Base-by-base conservation (phyloP, 2,888 invertebrate genomes). In the Atherix ibis region DNA sequence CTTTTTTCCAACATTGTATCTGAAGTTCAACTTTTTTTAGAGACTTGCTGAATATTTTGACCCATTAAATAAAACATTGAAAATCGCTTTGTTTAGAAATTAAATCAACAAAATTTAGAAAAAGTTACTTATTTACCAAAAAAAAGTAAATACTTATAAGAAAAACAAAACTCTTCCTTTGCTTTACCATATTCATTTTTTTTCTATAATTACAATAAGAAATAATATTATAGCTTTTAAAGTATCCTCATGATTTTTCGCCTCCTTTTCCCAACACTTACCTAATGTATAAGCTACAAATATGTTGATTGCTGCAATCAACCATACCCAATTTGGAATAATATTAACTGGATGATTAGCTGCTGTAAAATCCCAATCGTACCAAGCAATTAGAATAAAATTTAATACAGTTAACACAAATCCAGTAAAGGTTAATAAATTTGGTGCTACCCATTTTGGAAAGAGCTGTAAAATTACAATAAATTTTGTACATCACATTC, bases 401-500 rank as follows among this genome's bases (percentile, higher is more conserved):
- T 89, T 89, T 14, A 78, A 59, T 18, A 91, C 79, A 9, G 94
- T 84, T 50, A 95, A 76, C 17, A 92, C 66, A 57, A 98, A 98
- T 10, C 98, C 98, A 39, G 74, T 71, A 58, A 98, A 87, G 9
- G 98, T 98, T 35, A 99, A 65, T 28, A 94, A 67, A 63, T 99
- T 98, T 29, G 98, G 98, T 0, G 98, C 98, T 39, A 98, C 70
- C 88, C 91, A 95, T 66, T 70, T 73, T 42, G 98, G 98, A 55
- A 88, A 79, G 44, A 80, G 73, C 95, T 97, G 68, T 34, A 69
- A 62, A 40, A 27, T 18, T 27, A 18, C 8, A 28, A 4, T 22
- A 5, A 34, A 5, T 25, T 18, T 16, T 3, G 10, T 2, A 25
- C 15, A 26, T 24, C 16, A 30, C 19, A 32, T 25, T 25, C 8